Evolutionary conservation across 2,888 invertebrate genomes (phyloP).

Genomic region (Apocheima hispidaria): DNA sequence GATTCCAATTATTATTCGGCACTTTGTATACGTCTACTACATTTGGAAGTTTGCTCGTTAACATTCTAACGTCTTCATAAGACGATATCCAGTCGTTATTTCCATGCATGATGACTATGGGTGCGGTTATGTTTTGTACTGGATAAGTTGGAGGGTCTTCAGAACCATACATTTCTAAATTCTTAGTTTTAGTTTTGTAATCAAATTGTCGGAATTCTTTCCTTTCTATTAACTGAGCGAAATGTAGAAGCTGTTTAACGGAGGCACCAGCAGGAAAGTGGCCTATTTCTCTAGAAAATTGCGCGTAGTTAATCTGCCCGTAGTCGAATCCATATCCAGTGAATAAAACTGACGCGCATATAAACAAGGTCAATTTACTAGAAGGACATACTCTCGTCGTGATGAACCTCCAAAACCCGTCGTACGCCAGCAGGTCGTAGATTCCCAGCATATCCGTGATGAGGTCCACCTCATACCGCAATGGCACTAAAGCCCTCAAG

Average conservation of each 20-base stretch:
- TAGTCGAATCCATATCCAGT: constrained; percentile 49
- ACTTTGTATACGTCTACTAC: not conserved
- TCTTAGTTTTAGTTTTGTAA: constrained; percentile 38
- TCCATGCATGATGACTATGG: not conserved
- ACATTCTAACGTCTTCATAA: not conserved
- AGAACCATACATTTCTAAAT: constrained; percentile 43
- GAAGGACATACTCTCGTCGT: constrained; percentile 9
- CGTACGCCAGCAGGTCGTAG: constrained; percentile 27
- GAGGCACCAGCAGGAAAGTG: constrained; percentile 72
- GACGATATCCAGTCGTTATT: not conserved
- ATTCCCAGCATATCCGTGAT: constrained; percentile 8
- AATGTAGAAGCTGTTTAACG: constrained; percentile 66
- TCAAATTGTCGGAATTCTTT: constrained; percentile 52
- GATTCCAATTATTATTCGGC: not conserved
- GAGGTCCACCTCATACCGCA: not conserved
- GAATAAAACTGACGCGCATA: constrained; percentile 46
- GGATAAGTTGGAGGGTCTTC: not conserved
- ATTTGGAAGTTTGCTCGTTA: not conserved
- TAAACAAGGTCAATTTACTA: not conserved
- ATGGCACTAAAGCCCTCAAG: not conserved
- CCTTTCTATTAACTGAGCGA: constrained; percentile 48
- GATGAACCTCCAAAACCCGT: constrained; percentile 12
- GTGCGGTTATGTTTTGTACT: not conserved
- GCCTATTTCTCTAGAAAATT: constrained; percentile 40
- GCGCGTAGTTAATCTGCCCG: constrained; percentile 43